phyloP scores from a whole-genome alignment of 1,140 invertebrate species.

The silkworm (Bombyx mori) region ASM3026992v2 NC_085112.1:3259501-3260000 shows the following conservation, averaged over 20 bases:
- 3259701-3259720: constrained; percentile 54
- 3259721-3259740: constrained; percentile 7
- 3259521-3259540: constrained; percentile 6
- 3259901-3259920: no score
- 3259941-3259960: background rate
- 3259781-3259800: no score
- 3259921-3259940: no score
- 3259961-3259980: constrained; percentile 10
- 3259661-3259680: constrained; percentile 51
- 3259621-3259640: constrained; percentile 60
- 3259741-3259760: no score
- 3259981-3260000: constrained; percentile 23
- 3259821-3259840: no score
- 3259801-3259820: no score
- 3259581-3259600: constrained; percentile 45
- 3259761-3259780: no score
- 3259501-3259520: constrained; percentile 20
- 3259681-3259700: constrained; percentile 59
- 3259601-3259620: constrained; percentile 61
- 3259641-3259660: constrained; percentile 47
- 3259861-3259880: no score
- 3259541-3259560: constrained; percentile 9
- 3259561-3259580: constrained; percentile 30
- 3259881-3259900: no score
- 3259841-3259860: no score